Conservation (phyloP, 2,113 vertebrate species). For the Muntiacus muntjak region DNA sequence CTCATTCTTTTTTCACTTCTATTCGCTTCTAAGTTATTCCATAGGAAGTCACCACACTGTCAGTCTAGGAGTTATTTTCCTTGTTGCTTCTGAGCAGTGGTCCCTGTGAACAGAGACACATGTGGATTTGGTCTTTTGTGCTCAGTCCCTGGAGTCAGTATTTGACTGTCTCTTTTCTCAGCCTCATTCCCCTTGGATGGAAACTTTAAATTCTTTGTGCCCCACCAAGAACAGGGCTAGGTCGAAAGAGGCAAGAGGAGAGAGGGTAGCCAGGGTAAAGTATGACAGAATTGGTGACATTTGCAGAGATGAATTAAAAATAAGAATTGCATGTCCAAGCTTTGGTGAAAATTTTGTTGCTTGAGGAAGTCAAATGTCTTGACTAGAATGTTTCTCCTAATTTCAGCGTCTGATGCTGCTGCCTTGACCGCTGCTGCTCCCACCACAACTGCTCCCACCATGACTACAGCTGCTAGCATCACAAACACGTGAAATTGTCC, state of each 20-base stretch:
- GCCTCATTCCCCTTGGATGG: background rate
- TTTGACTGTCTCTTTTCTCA: background rate
- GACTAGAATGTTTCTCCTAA: background rate
- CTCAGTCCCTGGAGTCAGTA: too few species aligned
- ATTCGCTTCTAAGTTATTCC: background rate
- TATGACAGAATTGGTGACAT: background rate
- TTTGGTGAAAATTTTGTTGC: background rate
- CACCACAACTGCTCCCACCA: background rate
- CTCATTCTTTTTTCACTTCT: background rate
- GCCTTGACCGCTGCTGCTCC: fast-evolving
- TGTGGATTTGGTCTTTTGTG: background rate
- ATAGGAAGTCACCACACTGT: background rate
- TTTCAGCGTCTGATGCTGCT: background rate
- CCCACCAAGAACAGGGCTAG: background rate
- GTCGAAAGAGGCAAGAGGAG: background rate
- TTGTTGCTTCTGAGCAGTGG: background rate
- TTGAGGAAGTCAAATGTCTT: background rate
- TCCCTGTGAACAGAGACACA: background rate
- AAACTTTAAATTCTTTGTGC: background rate
- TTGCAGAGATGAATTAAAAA: background rate
- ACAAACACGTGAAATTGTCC: fast-evolving
- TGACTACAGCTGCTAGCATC: background rate
- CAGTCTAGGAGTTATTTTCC: background rate
- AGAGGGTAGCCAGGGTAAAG: background rate
- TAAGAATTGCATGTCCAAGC: background rate